A percentile compares a stretch with the other conserved stretches of the same genome.
Evolutionary conservation across 1,140 invertebrate genomes (phyloP).

Genomic region (Zophobas morio): DNA sequence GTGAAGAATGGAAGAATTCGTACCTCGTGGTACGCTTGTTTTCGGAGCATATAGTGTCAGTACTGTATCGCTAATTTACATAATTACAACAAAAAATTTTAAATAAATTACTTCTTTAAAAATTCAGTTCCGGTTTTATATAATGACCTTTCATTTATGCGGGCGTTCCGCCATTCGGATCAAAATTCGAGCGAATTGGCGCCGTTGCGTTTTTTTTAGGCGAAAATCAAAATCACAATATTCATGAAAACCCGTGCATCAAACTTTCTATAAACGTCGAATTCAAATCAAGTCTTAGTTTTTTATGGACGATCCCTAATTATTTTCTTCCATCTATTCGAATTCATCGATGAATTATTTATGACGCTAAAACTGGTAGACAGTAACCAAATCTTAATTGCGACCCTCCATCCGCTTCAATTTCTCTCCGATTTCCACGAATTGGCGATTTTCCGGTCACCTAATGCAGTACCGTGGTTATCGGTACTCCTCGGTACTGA

Average conservation of each 20-base stretch:
- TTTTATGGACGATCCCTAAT: conserved; percentile 6
- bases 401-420: not conserved
- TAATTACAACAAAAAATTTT: conserved; percentile 18
- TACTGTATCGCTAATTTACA: conserved; percentile 6
- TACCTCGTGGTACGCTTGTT: not conserved
- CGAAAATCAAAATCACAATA: too few relatives aligned
- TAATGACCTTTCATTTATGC: conserved; percentile 31
- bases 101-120: conserved; percentile 11
- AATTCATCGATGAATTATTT: not conserved
- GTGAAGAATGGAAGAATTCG: too few relatives aligned
- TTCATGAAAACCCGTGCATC: not conserved
- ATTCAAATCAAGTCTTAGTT: not conserved
- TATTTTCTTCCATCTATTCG: not conserved
- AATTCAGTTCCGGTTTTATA: conserved; percentile 11
- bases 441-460: not conserved
- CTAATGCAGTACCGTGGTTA: too few relatives aligned
- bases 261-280: conserved; percentile 3
- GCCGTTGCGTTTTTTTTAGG: too few relatives aligned
- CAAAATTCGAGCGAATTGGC: not conserved
- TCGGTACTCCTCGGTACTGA: too few relatives aligned
- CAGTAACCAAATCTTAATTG: conserved; percentile 6
- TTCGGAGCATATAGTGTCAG: conserved; percentile 1
- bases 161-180: not conserved
- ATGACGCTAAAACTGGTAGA: conserved; percentile 7
- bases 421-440: not conserved